A percentile compares a stretch with the other conserved stretches of the same genome.
These are phyloP conservation scores for Sarcophilus harrisii DNA, from an alignment of 2,797 vertebrate genomes.

Conservation along the genomic window DNA sequence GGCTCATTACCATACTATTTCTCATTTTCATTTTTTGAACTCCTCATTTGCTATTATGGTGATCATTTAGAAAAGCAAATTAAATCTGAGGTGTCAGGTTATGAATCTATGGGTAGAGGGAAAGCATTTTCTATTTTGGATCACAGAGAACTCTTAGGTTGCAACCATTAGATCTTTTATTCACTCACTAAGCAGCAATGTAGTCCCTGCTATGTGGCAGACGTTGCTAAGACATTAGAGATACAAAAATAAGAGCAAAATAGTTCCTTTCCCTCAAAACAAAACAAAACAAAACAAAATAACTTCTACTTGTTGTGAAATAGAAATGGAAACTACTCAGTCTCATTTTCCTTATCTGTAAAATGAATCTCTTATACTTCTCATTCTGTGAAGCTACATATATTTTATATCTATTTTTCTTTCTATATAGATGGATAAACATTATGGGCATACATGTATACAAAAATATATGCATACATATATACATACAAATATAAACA, in stretches of 20 bases:
- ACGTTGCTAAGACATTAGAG: not conserved
- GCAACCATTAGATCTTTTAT: not conserved
- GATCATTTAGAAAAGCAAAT: not conserved
- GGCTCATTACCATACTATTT: conserved; percentile 20
- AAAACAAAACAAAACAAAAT: too few species aligned
- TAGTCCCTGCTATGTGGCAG: not conserved
- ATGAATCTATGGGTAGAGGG: not conserved
- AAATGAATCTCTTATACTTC: not conserved
- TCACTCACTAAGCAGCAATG: not conserved
- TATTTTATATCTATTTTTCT: not conserved
- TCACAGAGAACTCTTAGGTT: not conserved
- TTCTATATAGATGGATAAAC: not conserved
- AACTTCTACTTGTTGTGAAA: too few species aligned
- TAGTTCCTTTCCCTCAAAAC: not conserved
- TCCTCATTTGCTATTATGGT: not conserved
- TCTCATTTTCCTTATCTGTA: not conserved
- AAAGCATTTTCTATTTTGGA: not conserved
- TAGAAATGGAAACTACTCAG: not conserved
- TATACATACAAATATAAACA: not conserved
- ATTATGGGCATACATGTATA: too few species aligned
- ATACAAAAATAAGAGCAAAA: not conserved
- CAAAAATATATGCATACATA: not conserved
- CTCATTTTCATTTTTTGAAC: conserved; percentile 16
- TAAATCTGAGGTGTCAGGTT: not conserved
- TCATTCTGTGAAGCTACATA: not conserved